Evolutionary conservation across 2,797 vertebrate species (phyloP).

Genomic region (Acrossocheilus fasciatus): DNA sequence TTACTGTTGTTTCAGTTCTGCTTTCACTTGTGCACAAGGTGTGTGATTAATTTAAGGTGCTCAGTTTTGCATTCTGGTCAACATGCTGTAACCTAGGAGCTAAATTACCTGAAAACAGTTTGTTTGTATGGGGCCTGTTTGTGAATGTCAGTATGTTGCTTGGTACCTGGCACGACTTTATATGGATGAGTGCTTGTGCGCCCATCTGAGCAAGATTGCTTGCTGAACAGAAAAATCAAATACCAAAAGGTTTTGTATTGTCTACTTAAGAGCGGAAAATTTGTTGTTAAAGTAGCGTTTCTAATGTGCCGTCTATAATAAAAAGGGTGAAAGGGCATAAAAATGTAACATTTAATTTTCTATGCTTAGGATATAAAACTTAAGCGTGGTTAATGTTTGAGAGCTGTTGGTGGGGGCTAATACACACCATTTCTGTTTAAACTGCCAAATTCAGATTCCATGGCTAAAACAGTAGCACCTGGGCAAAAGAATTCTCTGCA

Average conservation of each 20-base stretch:
- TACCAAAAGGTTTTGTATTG: conserved; percentile 40
- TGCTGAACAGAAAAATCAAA: conserved; percentile 61
- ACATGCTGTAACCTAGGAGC: conserved; percentile 8
- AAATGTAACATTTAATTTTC: conserved; percentile 28
- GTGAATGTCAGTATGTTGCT: conserved; percentile 25
- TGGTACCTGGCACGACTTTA: conserved; percentile 22
- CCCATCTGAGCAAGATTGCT: conserved; percentile 60
- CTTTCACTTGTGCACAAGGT: not conserved
- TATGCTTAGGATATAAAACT: conserved; percentile 21
- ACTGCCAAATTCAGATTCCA: conserved; percentile 35
- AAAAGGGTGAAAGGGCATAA: conserved; percentile 23
- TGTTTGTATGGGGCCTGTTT: conserved; percentile 15
- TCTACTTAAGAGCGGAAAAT: conserved; percentile 21
- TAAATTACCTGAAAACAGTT: conserved; percentile 12
- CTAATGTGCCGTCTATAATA: conserved; percentile 26
- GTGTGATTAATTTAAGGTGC: conserved; percentile 1
- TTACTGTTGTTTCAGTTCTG: not conserved
- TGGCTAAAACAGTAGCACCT: conserved; percentile 39
- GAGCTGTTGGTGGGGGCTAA: not conserved
- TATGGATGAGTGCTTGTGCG: conserved; percentile 22
- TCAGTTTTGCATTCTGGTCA: conserved; percentile 1
- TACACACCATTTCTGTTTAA: conserved; percentile 24
- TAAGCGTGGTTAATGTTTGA: conserved; percentile 38
- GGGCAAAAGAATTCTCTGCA: conserved; percentile 26
- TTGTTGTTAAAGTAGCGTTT: conserved; percentile 35